Conservation (phyloP, 1,140 invertebrate genomes). For the Amphibalanus amphitrite region DNA sequence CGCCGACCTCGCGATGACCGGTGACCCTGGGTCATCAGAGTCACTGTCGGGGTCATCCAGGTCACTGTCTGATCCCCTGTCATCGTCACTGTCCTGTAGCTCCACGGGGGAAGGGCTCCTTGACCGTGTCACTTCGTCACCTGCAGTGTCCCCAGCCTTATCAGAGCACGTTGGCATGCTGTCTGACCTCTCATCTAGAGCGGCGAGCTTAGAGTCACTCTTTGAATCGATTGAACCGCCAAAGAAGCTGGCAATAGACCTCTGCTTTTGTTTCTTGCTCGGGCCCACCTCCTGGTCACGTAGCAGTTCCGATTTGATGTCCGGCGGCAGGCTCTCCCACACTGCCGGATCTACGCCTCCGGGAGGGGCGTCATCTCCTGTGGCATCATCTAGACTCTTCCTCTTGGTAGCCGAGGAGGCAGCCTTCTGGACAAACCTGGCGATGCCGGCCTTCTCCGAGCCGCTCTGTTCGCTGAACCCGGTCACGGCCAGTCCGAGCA, state of each 20-base stretch:
- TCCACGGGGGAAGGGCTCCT: neutral
- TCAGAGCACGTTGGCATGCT: too few relatives aligned
- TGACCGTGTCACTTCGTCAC: too few relatives aligned
- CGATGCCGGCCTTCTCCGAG: conserved; percentile 39
- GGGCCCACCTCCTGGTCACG: neutral
- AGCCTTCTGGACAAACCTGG: conserved; percentile 35
- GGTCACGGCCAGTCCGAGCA: conserved; percentile 55
- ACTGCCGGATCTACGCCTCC: conserved; percentile 18
- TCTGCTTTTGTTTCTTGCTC: neutral
- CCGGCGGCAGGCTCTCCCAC: conserved; percentile 18
- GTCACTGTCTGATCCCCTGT: neutral
- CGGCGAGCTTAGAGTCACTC: too few relatives aligned
- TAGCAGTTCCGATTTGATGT: conserved; percentile 18
- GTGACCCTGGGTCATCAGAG: neutral
- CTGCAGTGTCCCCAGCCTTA: too few relatives aligned
- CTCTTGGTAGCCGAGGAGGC: conserved; percentile 20
- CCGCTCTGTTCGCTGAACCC: conserved; percentile 51
- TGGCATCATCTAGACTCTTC: conserved; percentile 9
- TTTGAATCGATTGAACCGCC: too few relatives aligned
- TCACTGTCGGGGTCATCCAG: too few relatives aligned
- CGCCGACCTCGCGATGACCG: neutral
- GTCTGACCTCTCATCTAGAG: too few relatives aligned
- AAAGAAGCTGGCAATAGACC: neutral
- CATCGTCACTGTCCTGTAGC: neutral
- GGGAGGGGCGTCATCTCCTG: conserved; percentile 20